Base-by-base conservation (phyloP, 2,797 vertebrate species). In the Lates japonicus region DNA sequence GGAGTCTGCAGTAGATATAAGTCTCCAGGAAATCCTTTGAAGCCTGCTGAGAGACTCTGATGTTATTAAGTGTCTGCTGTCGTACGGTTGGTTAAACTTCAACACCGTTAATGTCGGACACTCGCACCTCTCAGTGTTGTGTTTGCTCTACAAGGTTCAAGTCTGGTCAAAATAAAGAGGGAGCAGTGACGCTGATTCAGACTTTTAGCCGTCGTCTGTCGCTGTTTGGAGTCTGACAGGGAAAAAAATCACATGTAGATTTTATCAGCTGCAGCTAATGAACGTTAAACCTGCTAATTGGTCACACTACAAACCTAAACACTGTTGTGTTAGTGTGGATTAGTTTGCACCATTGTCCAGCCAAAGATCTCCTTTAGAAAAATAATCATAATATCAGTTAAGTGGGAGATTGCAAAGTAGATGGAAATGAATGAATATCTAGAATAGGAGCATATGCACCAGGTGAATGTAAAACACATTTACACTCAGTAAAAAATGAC, bases 21-120 rank as follows among this genome's bases (percentile, higher is more conserved):
- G 79, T 78, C 80, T 87, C 49, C 83, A 78, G 88, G 86, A 92
- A 90, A 85, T 74, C 74, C 86, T 91, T 90, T 88, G 79, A 92
- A 88, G 87, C 80, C 73, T 20, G 0, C 76, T 1, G 49, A 85
- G 74, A 67, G 68, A 51, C 73, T 85, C 35, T 29, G 25, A 0
- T 72, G 76, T 88, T 85, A 72, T 89, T 81, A 78, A 84, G 75
- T 37, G 82, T 80, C 72, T 68, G 81, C 65, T 4, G 65, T 84
- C 52, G 70, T 67, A 61, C 3, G 44, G 70, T 46, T 57, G 49
- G 81, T 81, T 88, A 82, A 89, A 86, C 80, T 84, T 86, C 72
- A n/a, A n/a, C n/a, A 12, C 41, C 0, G 12, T 31, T 57, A 44
- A 63, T n/a, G 83, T 58, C 19, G 19, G 78, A 61, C 80, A 2